Percentiles rank a stretch among this genome's conserved stretches.
These are phyloP conservation scores for Proisotoma minuta DNA, from an alignment of 2,888 invertebrate species.

Conservation along the genomic window DNA sequence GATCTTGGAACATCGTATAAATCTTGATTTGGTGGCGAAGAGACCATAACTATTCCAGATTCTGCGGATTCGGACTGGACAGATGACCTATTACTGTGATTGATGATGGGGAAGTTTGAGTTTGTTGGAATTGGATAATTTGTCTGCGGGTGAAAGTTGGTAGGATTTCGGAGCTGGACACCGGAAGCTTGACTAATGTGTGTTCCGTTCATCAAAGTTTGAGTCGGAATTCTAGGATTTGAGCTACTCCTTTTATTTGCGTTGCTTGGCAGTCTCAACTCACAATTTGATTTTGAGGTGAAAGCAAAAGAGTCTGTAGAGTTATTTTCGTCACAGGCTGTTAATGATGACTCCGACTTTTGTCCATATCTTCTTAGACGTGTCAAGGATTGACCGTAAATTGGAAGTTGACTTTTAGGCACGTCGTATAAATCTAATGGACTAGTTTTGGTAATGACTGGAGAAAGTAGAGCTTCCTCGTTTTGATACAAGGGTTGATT, in stretches of 20 bases:
- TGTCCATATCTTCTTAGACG: slow-evolving; percentile 26
- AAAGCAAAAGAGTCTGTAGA: neutral
- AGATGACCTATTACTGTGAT: slow-evolving; percentile 22
- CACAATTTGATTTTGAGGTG: neutral
- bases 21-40: slow-evolving; percentile 21
- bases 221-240: neutral
- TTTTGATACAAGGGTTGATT: slow-evolving; percentile 19
- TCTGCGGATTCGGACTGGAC: slow-evolving; percentile 26
- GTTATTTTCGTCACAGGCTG: neutral
- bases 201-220: neutral
- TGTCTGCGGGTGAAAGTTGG: too few relatives aligned
- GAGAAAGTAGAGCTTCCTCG: slow-evolving; percentile 4
- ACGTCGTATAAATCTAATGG: slow-evolving; percentile 59
- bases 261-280: neutral
- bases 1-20: slow-evolving; percentile 42
- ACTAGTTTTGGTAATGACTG: slow-evolving; percentile 17
- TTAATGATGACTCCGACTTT: neutral
- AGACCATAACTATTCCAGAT: slow-evolving; percentile 24
- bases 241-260: neutral
- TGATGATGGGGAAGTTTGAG: neutral
- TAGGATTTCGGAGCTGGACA: slow-evolving; percentile 10
- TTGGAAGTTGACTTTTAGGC: slow-evolving; percentile 51
- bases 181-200: slow-evolving; percentile 6
- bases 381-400: slow-evolving; percentile 28
- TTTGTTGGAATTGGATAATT: neutral